These are phyloP conservation scores for Patiria miniata DNA, from an alignment of 35 echinoderm and acorn worm genomes.

Conservation along the genomic window DNA sequence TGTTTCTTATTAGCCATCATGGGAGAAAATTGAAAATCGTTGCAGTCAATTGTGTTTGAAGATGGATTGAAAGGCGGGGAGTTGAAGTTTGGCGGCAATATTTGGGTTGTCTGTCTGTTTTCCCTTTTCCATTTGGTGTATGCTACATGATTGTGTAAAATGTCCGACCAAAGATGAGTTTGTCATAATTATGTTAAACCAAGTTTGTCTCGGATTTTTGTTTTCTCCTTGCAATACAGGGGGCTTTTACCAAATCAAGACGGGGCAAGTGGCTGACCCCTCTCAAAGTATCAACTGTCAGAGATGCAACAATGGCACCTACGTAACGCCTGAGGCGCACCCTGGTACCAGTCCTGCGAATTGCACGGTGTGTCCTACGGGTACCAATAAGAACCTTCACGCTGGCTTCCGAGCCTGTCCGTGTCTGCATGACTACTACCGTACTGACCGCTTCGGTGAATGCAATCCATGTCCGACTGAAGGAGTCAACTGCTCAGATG, in stretches of 20 bases:
- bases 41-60: neutral
- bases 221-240: constrained; percentile 31
- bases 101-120: no score
- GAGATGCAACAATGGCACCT: constrained; percentile 46
- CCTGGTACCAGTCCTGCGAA: constrained; percentile 26
- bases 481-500: constrained; percentile 50
- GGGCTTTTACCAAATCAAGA: constrained; percentile 55
- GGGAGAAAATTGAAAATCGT: neutral
- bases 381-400: constrained; percentile 22
- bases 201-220: no score
- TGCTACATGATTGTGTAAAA: no score
- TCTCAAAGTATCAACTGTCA: neutral
- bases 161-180: no score
- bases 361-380: constrained; percentile 50
- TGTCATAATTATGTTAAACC: no score
- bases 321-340: neutral
- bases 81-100: no score
- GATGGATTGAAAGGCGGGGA: no score
- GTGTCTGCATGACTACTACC: constrained; percentile 41
- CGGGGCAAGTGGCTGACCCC: neutral
- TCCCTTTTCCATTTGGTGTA: neutral
- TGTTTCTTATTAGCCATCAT: neutral
- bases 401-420: constrained; percentile 58
- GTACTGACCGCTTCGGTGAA: constrained; percentile 32
- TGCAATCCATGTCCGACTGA: constrained; percentile 4